Base-by-base conservation (phyloP, 2,797 vertebrate genomes). In the Acomys russatus region DNA sequence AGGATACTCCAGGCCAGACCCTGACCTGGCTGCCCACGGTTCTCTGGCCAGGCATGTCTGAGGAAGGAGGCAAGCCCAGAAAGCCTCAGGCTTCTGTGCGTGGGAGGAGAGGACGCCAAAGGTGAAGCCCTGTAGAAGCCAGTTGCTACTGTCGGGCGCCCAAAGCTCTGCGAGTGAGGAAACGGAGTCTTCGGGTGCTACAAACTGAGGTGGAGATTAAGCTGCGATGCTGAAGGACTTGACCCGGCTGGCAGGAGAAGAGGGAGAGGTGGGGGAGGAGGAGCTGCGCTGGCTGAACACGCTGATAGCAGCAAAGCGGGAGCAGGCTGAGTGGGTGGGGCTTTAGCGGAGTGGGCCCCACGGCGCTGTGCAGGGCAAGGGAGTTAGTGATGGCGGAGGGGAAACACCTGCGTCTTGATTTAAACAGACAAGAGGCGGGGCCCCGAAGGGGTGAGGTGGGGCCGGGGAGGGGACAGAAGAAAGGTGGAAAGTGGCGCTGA, bases 331-430 rank as follows among this genome's bases (percentile, higher is more conserved):
- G 20, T 6, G 22, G 51, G 51, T 23, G 0, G 25, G 20, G n/a
- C 20, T n/a, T 2, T 1, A 18, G 63, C 9, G 3, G 30, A 4
- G 6, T 2, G 44, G 70, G 68, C 17, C 66, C 74, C 33, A n/a
- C 17, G 17, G 9, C 0, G 35, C 25, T 4, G n/a, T 30, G 25
- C 7, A 0, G 23, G 20, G n/a, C 15, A 5, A 3, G 7, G 4
- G 18, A 22, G 49, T 51, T 49, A 12, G 15, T 30, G 1, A 5
- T 12, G 28, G 9, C 8, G 44, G 12, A 15, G 56, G 9, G 6
- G 28, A 44, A 59, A 12, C 18, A 15, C 4, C 2, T 22, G 28
- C 9, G 15, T 17, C 17, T 4, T 1, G 28, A 85, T 28, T 4
- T 35, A 33, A 54, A 7, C 10, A 23, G 33, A 74, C 20, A 3